Conservation (phyloP, 2,888 invertebrate genomes). For the Trachelus iudaicus region DNA sequence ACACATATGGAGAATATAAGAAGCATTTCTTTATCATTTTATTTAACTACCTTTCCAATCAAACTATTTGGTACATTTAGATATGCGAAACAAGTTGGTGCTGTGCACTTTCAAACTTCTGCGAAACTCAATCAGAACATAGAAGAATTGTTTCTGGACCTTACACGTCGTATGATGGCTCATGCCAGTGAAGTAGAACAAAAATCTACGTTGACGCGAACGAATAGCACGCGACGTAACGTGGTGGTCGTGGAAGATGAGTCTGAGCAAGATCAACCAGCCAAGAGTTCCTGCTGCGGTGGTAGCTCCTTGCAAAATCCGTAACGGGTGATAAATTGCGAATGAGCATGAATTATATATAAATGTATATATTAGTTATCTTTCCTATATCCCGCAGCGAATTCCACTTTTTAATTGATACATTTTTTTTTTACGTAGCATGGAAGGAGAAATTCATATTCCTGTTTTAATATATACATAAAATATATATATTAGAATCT, state of each 20-base stretch:
- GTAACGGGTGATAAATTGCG: not conserved
- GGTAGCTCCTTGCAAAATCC: constrained; percentile 38
- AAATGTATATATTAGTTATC: constrained; percentile 23
- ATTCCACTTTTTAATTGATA: constrained; percentile 7
- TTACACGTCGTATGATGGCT: constrained; percentile 81
- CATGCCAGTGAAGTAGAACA: constrained; percentile 55
- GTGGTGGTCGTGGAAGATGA: constrained; percentile 67
- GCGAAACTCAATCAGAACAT: constrained; percentile 93
- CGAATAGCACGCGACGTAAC: constrained; percentile 64
- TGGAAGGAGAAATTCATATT: constrained; percentile 13
- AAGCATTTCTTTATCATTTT: not conserved
- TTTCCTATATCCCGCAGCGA: constrained; percentile 5
- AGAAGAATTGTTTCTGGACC: constrained; percentile 88
- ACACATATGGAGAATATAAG: not conserved
- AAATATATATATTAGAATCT: not conserved
- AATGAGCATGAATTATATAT: constrained; percentile 22
- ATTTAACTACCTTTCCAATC: not conserved
- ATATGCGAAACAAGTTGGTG: constrained; percentile 91
- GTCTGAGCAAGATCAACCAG: constrained; percentile 48
- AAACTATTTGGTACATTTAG: constrained; percentile 65
- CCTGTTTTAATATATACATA: not conserved
- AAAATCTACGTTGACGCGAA: constrained; percentile 59
- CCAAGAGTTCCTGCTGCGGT: constrained; percentile 63
- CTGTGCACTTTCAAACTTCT: constrained; percentile 92
- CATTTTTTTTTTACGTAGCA: constrained; percentile 4